These are phyloP conservation scores for Gasteruption jaculator DNA, from an alignment of 2,888 invertebrate genomes.

Conservation along the genomic window DNA sequence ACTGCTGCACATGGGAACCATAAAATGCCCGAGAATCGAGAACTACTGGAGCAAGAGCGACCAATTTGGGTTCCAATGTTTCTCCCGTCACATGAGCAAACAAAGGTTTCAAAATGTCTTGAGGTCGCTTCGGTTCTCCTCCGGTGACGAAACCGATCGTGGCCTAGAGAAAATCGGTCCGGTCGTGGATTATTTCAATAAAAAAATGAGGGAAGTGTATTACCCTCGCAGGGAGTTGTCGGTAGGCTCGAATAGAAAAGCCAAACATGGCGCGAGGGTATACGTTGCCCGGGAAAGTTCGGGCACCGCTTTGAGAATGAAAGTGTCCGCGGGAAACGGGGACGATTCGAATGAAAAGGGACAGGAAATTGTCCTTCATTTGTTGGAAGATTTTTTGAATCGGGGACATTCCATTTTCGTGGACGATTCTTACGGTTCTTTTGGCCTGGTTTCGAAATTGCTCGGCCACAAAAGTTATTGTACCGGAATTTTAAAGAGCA, in stretches of 20 bases:
- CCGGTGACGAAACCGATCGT: constrained; percentile 4
- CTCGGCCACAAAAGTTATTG: constrained; percentile 8
- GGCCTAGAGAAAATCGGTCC: constrained; percentile 3
- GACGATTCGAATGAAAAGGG: background rate
- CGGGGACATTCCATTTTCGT: constrained; percentile 11
- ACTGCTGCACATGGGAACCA: constrained; percentile 13
- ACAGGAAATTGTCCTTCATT: constrained; percentile 8
- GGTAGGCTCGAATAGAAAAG: constrained; percentile 6
- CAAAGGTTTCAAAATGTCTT: constrained; percentile 14
- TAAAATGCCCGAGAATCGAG: constrained; percentile 8
- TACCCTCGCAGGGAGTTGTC: constrained; percentile 10
- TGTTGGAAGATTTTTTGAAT: constrained; percentile 10
- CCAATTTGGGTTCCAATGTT: constrained; percentile 8
- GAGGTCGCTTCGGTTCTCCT: constrained; percentile 11
- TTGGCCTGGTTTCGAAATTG: background rate
- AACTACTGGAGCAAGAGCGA: constrained; percentile 13
- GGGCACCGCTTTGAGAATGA: constrained; percentile 7
- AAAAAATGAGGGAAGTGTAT: constrained; percentile 13
- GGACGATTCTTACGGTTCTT: constrained; percentile 7
- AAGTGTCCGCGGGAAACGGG: constrained; percentile 3
- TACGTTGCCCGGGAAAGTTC: constrained; percentile 11
- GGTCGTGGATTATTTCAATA: constrained; percentile 14
- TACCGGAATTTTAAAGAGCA: constrained; percentile 2
- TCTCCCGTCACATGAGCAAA: constrained; percentile 11
- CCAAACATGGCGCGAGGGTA: constrained; percentile 4